These are phyloP conservation scores for Anableps anableps DNA, from an alignment of 2,797 vertebrate species.

Conservation along the genomic window DNA sequence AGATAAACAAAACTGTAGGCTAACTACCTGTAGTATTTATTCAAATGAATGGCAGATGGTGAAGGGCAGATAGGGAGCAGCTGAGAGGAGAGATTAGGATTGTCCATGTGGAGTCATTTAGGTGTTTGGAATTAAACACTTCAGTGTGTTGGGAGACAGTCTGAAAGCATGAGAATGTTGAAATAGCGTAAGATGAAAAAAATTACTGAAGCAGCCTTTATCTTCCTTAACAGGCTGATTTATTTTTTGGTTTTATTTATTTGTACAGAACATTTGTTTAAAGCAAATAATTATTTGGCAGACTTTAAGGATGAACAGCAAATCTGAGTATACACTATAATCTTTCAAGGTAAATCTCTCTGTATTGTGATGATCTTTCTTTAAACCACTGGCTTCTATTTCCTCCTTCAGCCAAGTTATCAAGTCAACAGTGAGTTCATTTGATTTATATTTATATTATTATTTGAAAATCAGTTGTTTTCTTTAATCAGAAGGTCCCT, in stretches of 20 bases:
- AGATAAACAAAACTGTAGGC: conserved; percentile 39
- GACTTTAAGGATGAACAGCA: too few species aligned
- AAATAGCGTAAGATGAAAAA: background rate
- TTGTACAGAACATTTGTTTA: background rate
- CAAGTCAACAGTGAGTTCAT: too few species aligned
- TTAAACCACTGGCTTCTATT: too few species aligned
- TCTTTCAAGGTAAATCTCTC: too few species aligned
- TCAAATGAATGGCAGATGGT: conserved; percentile 61
- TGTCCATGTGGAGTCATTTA: conserved; percentile 15
- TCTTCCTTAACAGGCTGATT: background rate
- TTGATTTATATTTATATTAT: too few species aligned
- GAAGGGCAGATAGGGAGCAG: conserved; percentile 44
- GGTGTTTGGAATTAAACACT: conserved; percentile 40
- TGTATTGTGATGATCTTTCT: too few species aligned
- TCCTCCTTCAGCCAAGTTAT: too few species aligned
- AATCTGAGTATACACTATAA: too few species aligned
- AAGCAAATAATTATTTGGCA: background rate
- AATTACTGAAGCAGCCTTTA: background rate
- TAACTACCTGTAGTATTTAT: conserved; percentile 63
- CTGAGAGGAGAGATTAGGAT: conserved; percentile 53
- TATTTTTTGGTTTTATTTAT: background rate
- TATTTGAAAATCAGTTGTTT: too few species aligned
- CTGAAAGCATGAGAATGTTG: background rate
- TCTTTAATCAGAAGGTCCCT: too few species aligned
- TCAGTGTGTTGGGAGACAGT: conserved; percentile 16